Evolutionary conservation across 2,888 invertebrate species (phyloP).

Genomic region (Eilema depressum): DNA sequence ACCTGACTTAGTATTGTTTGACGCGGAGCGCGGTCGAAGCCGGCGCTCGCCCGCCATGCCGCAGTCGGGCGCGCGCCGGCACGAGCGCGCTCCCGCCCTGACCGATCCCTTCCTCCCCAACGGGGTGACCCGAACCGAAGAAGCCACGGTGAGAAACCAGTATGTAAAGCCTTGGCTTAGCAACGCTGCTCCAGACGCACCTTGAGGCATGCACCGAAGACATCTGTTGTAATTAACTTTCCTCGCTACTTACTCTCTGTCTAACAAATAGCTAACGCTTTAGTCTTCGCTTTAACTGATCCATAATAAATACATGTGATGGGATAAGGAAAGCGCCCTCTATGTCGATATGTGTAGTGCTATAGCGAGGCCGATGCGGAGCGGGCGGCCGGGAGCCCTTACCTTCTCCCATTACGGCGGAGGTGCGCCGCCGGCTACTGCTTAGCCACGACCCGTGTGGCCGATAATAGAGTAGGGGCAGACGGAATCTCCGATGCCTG

Average conservation of each 20-base stretch:
- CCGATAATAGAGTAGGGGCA: constrained; percentile 74
- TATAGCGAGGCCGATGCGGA: constrained; percentile 79
- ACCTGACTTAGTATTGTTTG: constrained; percentile 73
- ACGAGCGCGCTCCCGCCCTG: constrained; percentile 67
- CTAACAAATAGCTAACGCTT: constrained; percentile 83
- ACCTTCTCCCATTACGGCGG: constrained; percentile 88
- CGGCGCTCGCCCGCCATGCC: constrained; percentile 58
- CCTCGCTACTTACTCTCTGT: constrained; percentile 77
- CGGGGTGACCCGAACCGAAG: constrained; percentile 79
- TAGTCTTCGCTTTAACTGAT: constrained; percentile 78
- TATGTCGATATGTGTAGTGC: constrained; percentile 76
- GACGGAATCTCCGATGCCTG: constrained; percentile 72
- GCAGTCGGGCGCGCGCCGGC: constrained; percentile 63
- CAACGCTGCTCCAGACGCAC: constrained; percentile 82
- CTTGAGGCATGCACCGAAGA: constrained; percentile 75
- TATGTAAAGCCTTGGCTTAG: constrained; percentile 84
- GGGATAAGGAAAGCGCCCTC: constrained; percentile 93
- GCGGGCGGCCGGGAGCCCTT: constrained; percentile 86
- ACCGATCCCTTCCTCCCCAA: constrained; percentile 70
- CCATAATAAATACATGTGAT: constrained; percentile 84
- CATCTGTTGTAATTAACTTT: constrained; percentile 78
- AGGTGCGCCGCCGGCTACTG: constrained; percentile 84
- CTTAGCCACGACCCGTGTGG: constrained; percentile 82
- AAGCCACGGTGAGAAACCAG: constrained; percentile 85
- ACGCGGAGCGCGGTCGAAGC: constrained; percentile 69